These are phyloP conservation scores for Ferrisia virgata DNA, from an alignment of 2,888 invertebrate genomes.

Conservation along the genomic window DNA sequence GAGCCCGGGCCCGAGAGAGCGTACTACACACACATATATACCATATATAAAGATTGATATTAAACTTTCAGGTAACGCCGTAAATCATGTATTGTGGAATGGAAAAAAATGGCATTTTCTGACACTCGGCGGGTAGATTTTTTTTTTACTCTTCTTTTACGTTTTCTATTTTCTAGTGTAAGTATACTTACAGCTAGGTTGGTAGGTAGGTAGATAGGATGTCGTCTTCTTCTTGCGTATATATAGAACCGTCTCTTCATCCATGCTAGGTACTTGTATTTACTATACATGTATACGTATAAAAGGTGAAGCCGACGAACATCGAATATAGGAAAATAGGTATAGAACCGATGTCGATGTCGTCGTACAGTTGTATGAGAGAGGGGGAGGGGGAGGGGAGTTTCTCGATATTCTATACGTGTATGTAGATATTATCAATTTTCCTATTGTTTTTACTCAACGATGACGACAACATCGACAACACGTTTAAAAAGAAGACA, in stretches of 20 bases:
- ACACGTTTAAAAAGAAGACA: neutral
- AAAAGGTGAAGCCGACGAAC: too few species aligned
- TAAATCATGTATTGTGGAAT: constrained; percentile 36
- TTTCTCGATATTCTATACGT: neutral
- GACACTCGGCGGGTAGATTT: neutral
- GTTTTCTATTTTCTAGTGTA: neutral
- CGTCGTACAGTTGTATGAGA: neutral
- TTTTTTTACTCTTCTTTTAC: neutral
- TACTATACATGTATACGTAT: too few species aligned
- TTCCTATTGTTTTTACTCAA: neutral
- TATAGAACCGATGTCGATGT: too few species aligned
- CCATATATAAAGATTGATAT: constrained; percentile 31
- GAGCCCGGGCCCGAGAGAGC: neutral
- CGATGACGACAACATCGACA: neutral
- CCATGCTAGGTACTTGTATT: too few species aligned
- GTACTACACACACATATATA: neutral
- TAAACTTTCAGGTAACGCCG: constrained; percentile 33
- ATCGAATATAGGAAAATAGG: too few species aligned
- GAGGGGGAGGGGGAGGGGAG: too few species aligned
- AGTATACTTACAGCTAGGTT: too few species aligned
- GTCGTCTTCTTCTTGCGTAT: neutral
- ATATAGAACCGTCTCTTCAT: too few species aligned
- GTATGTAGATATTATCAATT: neutral
- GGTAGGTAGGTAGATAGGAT: too few species aligned
- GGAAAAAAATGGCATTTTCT: constrained; percentile 32